Percentiles rank a stretch among this genome's conserved stretches.
These are phyloP conservation scores for Meloidogyne hapla DNA, from an alignment of 1,140 invertebrate species.

Conservation along the genomic window DNA sequence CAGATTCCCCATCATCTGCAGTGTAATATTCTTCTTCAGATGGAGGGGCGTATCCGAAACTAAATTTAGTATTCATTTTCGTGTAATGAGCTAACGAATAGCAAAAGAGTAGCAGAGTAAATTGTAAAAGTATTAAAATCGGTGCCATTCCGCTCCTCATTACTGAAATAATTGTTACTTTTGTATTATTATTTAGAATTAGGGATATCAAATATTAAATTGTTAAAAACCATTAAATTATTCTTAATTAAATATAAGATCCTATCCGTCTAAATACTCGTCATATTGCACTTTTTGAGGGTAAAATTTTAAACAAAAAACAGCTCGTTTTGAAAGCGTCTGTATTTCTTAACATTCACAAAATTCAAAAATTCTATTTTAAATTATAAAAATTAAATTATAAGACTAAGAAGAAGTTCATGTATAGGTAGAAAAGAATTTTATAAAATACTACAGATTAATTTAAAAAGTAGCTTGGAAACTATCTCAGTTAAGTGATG, in stretches of 20 bases:
- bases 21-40: not conserved
- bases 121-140: not conserved
- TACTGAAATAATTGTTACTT: not conserved
- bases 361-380: no score
- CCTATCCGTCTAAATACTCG: not conserved
- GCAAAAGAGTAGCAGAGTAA: not conserved
- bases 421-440: no score
- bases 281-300: not conserved
- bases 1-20: not conserved
- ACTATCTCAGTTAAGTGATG: not conserved
- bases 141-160: not conserved
- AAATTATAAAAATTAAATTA: no score
- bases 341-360: not conserved
- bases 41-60: not conserved
- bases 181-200: not conserved
- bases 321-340: not conserved
- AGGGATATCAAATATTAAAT: not conserved
- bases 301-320: not conserved
- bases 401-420: no score
- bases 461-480: not conserved
- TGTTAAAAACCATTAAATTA: not conserved
- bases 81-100: not conserved
- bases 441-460: not conserved
- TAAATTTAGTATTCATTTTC: not conserved
- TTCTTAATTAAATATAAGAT: not conserved